phyloP scores from a whole-genome alignment of 2,888 invertebrate genomes.

The Corbicula japonica region DNA sequence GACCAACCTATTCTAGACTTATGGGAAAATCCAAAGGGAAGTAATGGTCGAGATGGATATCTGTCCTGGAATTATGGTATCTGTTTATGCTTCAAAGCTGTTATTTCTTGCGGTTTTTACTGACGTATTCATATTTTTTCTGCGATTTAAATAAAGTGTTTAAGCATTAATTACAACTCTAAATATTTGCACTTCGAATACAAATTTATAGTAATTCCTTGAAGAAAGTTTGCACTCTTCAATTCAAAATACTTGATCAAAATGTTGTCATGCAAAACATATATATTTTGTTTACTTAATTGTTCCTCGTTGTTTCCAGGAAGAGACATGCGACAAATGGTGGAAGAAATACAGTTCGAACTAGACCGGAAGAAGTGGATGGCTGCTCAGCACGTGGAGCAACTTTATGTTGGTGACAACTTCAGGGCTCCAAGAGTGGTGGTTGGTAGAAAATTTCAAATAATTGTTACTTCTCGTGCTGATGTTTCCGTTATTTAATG shows the following conservation, averaged over 20 bases:
- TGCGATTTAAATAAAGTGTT: no score
- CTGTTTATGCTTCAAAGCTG: not conserved
- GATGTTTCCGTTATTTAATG: no score
- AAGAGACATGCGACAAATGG: constrained; percentile 1
- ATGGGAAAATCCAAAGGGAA: constrained; percentile 25
- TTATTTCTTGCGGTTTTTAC: not conserved
- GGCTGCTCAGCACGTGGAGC: constrained; percentile 68
- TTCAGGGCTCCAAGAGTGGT: constrained; percentile 74
- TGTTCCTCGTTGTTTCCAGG: constrained; percentile 11
- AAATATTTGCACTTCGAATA: no score
- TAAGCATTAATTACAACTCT: no score
- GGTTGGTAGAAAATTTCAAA: constrained; percentile 64
- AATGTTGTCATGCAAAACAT: not conserved
- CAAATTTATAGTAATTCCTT: no score
- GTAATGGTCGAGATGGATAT: not conserved
- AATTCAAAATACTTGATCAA: not conserved
- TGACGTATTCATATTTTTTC: not conserved
- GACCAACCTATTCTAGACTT: not conserved
- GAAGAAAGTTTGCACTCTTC: no score
- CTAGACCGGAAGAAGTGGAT: constrained; percentile 70
- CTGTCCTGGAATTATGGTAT: constrained; percentile 21
- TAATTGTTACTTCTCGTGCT: no score
- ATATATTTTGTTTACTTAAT: not conserved
- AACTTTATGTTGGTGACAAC: constrained; percentile 60
- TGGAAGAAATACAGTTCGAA: constrained; percentile 40